Percentiles rank a stretch among this genome's conserved stretches.
These are phyloP conservation scores for Aphelocoma coerulescens DNA, from an alignment of 2,113 vertebrate species.

Conservation along the genomic window DNA sequence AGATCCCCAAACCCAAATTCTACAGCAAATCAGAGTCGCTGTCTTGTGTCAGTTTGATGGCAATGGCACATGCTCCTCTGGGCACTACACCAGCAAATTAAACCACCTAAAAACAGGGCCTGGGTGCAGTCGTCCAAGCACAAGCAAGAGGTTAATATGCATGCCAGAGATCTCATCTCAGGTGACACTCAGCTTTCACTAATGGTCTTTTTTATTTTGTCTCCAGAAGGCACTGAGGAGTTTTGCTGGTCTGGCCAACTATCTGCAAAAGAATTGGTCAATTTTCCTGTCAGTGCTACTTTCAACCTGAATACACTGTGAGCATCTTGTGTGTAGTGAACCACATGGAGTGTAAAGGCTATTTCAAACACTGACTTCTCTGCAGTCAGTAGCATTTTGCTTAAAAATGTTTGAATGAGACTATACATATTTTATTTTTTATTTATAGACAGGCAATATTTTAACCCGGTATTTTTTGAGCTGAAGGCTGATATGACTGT, in stretches of 20 bases:
- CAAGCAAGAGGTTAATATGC: not conserved
- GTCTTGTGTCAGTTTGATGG: rapidly evolving
- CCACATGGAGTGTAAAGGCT: rapidly evolving
- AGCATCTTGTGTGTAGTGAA: not conserved
- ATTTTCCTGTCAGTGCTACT: not conserved
- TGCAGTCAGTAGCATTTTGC: not conserved
- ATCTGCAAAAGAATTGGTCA: rapidly evolving
- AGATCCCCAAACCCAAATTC: not conserved
- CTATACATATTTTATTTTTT: not conserved
- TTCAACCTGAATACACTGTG: not conserved
- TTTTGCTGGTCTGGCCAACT: not conserved
- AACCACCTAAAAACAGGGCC: not conserved
- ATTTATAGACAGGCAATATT: not conserved
- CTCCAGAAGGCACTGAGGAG: not conserved
- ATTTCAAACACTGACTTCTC: not conserved
- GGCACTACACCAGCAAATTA: not conserved
- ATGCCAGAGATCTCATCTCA: not conserved
- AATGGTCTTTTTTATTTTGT: not conserved
- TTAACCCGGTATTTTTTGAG: not conserved
- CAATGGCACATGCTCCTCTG: rapidly evolving
- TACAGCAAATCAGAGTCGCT: not conserved
- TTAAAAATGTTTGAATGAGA: not conserved
- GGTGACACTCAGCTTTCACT: not conserved
- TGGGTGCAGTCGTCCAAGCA: rapidly evolving
- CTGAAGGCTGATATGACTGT: not conserved